Evolutionary conservation across 2,797 vertebrate genomes (phyloP).

Genomic region (Clarias fuscus): DNA sequence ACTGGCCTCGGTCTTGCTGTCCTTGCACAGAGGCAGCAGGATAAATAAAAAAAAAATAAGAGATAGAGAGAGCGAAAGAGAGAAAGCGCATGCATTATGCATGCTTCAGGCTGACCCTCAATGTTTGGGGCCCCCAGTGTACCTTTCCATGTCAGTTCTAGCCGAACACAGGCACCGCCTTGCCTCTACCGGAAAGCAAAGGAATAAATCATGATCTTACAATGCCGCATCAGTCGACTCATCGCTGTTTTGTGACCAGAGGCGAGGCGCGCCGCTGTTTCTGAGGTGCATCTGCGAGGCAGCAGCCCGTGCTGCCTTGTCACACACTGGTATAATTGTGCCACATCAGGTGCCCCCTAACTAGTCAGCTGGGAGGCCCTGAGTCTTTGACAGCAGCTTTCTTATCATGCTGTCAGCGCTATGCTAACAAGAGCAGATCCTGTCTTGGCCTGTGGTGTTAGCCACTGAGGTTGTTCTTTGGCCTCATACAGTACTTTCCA

Average conservation of each 20-base stretch:
- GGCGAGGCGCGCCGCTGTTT: conserved; percentile 83
- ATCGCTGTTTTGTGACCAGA: conserved; percentile 89
- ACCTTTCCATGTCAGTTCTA: conserved; percentile 79
- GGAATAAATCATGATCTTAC: conserved; percentile 96
- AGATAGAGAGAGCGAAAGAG: conserved; percentile 41
- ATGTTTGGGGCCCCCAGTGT: conserved; percentile 77
- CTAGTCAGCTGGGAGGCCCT: conserved; percentile 93
- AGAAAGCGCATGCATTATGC: conserved; percentile 73
- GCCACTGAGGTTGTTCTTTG: conserved; percentile 57
- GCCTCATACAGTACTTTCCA: conserved; percentile 44
- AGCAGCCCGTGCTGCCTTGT: conserved; percentile 91
- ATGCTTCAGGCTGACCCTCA: conserved; percentile 78
- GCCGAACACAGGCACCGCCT: conserved; percentile 76
- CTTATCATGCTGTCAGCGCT: conserved; percentile 93
- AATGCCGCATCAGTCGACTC: conserved; percentile 90
- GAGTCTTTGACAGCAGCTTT: conserved; percentile 89
- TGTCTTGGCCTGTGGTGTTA: conserved; percentile 80
- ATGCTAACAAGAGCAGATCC: conserved; percentile 92
- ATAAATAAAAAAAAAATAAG: conserved; percentile 30
- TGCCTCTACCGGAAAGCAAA: conserved; percentile 81
- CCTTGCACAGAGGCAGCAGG: conserved; percentile 31
- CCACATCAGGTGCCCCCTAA: conserved; percentile 87
- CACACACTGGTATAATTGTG: conserved; percentile 92
- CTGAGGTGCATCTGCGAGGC: conserved; percentile 80
- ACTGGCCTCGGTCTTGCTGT: conserved; percentile 1